phyloP scores from a whole-genome alignment of 1,140 invertebrate species.

The Drosophila simulans region DNA sequence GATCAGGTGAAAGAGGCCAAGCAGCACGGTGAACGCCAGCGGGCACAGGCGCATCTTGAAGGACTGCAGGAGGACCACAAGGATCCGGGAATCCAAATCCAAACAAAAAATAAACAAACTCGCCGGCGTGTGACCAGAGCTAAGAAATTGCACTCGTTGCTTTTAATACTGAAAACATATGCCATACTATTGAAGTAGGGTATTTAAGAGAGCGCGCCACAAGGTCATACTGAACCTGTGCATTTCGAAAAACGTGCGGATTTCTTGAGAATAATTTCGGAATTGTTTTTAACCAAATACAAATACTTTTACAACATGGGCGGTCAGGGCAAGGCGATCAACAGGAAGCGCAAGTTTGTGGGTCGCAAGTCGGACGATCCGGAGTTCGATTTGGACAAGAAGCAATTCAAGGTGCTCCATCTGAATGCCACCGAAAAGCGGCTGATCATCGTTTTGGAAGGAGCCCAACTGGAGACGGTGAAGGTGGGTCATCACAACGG shows the following conservation, averaged over 20 bases:
- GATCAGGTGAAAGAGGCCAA: constrained; percentile 52
- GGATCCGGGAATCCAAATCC: constrained; percentile 2
- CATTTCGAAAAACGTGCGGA: constrained; percentile 19
- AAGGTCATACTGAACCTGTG: constrained; percentile 2
- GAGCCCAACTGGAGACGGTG: constrained; percentile 97
- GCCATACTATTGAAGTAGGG: not conserved
- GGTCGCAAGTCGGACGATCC: constrained; percentile 73
- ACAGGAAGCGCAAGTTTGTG: constrained; percentile 70
- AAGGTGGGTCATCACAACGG: constrained; percentile 88
- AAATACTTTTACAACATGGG: constrained; percentile 41
- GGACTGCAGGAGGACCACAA: not conserved
- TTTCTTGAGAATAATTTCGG: not conserved
- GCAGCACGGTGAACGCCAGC: constrained; percentile 34
- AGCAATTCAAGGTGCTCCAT: constrained; percentile 78
- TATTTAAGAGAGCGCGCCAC: not conserved
- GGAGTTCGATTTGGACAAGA: constrained; percentile 80
- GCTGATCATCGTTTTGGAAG: constrained; percentile 96
- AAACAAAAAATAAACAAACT: constrained; percentile 6
- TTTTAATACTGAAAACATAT: too few relatives aligned
- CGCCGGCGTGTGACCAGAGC: constrained; percentile 2
- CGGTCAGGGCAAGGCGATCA: constrained; percentile 70
- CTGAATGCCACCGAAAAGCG: constrained; percentile 90
- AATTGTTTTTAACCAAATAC: not conserved
- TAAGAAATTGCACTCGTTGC: too few relatives aligned
- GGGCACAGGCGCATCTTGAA: constrained; percentile 51